These are phyloP conservation scores for Brachionus koreanus DNA, from an alignment of 1,140 invertebrate genomes.

Conservation along the genomic window DNA sequence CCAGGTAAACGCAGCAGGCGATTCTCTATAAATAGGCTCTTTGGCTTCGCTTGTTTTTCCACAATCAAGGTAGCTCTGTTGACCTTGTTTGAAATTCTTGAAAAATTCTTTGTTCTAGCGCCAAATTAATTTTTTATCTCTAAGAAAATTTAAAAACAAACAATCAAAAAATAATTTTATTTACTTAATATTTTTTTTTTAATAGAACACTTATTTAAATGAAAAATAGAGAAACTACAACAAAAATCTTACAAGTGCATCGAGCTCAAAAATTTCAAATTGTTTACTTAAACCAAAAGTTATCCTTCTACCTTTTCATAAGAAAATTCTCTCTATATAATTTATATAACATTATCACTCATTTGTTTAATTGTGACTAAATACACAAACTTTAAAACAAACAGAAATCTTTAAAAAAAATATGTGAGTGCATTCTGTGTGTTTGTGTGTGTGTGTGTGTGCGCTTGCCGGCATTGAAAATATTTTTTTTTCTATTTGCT, in stretches of 20 bases:
- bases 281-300: conserved; percentile 23
- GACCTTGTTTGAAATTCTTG: neutral
- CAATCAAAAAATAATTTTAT: neutral
- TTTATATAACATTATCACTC: neutral
- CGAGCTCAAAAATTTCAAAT: neutral
- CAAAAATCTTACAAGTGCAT: conserved; percentile 15
- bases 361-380: neutral
- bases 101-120: neutral
- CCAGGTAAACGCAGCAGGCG: too few relatives aligned
- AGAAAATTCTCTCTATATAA: neutral
- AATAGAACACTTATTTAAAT: conserved; percentile 7
- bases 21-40: too few relatives aligned
- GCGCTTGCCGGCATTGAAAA: neutral
- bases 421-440: neutral
- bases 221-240: neutral
- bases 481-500: neutral
- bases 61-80: neutral
- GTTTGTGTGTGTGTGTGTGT: neutral
- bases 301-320: neutral
- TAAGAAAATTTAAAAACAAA: neutral
- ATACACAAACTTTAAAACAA: neutral
- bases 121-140: neutral
- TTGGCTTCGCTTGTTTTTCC: too few relatives aligned
- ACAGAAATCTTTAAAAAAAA: neutral
- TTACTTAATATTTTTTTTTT: neutral